These are phyloP conservation scores for Myotis daubentonii DNA, from an alignment of 2,797 vertebrate genomes.

Conservation along the genomic window DNA sequence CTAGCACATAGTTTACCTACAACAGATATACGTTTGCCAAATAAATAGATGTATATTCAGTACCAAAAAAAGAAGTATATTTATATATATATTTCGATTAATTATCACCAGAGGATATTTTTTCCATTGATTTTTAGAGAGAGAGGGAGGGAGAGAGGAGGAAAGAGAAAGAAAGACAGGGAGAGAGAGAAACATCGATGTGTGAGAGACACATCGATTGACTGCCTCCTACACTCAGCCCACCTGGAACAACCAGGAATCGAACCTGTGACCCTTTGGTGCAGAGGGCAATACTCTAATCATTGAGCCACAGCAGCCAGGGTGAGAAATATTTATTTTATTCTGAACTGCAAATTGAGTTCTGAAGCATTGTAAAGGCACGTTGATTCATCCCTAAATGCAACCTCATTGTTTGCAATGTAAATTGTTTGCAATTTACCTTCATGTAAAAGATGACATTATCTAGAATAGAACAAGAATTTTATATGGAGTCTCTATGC, in stretches of 20 bases:
- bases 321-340: background rate
- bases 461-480: background rate
- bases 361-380: background rate
- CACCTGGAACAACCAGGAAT: too few species aligned
- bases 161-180: too few species aligned
- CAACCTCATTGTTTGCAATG: background rate
- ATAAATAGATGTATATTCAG: background rate
- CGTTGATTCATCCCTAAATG: background rate
- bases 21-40: background rate
- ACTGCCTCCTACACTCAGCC: too few species aligned
- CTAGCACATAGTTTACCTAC: background rate
- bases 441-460: background rate
- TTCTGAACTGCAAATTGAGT: background rate
- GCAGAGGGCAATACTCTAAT: too few species aligned
- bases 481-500: background rate
- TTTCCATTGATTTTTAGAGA: too few species aligned
- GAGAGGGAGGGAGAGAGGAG: too few species aligned
- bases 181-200: too few species aligned
- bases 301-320: too few species aligned
- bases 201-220: too few species aligned
- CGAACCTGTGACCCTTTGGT: too few species aligned
- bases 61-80: background rate
- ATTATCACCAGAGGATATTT: too few species aligned
- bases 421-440: background rate
- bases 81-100: background rate